Percentiles rank a stretch among this genome's conserved stretches.
phyloP scores from a whole-genome alignment of 64 coral and sea anemone species.

The Stylophora pistillata region DNA sequence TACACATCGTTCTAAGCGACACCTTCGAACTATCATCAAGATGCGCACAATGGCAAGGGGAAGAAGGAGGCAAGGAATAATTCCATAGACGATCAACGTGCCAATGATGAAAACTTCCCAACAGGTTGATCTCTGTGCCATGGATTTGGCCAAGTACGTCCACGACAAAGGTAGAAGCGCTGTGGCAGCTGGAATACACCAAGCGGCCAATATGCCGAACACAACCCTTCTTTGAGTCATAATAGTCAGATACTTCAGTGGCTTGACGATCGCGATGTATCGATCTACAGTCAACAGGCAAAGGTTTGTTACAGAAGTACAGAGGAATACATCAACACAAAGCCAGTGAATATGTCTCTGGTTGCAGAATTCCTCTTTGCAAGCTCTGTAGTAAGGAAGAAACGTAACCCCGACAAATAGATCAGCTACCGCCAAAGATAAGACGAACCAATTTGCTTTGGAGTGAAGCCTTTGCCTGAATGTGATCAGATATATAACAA shows the following conservation, averaged over 20 bases:
- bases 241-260: conserved; percentile 21
- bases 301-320: conserved; percentile 41
- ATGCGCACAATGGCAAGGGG: conserved; percentile 1
- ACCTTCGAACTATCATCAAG: conserved; percentile 1
- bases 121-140: not conserved
- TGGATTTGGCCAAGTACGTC: not conserved
- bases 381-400: not conserved
- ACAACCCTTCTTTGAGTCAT: conserved; percentile 4
- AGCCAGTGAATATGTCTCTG: not conserved
- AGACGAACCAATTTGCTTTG: conserved; percentile 27
- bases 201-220: not conserved
- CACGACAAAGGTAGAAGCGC: conserved; percentile 1
- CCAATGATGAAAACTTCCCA: not conserved
- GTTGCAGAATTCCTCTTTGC: not conserved
- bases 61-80: not conserved
- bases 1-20: not conserved
- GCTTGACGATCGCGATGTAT: conserved; percentile 57
- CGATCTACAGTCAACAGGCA: conserved; percentile 48
- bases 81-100: not conserved
- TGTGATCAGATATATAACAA: not conserved
- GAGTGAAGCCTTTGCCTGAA: not conserved
- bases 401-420: not conserved
- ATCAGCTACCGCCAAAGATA: conserved; percentile 15
- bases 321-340: conserved; percentile 13
- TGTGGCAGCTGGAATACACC: conserved; percentile 19